Evolutionary conservation across 2,113 vertebrate species (phyloP).

Genomic region (Thymallus thymallus): DNA sequence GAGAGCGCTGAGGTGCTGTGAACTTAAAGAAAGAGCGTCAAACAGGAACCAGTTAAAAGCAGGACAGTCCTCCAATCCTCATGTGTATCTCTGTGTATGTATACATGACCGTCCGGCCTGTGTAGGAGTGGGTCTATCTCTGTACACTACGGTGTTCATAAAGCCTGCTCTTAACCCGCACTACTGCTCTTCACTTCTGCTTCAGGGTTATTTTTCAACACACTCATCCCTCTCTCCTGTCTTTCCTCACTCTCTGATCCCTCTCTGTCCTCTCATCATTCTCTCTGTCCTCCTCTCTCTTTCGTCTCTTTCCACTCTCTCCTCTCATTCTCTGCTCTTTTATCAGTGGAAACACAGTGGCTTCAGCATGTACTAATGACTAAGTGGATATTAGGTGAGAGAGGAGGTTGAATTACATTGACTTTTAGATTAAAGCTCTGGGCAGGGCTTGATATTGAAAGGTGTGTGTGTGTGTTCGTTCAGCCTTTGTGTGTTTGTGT

Average conservation of each 20-base stretch:
- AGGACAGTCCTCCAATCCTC: no score
- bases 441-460: conserved; percentile 45
- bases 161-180: no score
- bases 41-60: no score
- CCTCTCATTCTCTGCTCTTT: neutral
- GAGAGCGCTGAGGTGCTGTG: neutral
- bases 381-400: conserved; percentile 35
- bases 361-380: conserved; percentile 22
- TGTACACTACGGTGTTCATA: neutral
- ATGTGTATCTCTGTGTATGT: no score
- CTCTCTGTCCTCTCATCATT: neutral
- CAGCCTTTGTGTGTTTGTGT: neutral
- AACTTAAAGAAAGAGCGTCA: no score
- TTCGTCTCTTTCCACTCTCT: neutral
- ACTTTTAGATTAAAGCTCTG: conserved; percentile 56
- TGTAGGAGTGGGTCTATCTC: neutral
- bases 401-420: conserved; percentile 50
- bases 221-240: conserved; percentile 5
- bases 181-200: no score
- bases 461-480: neutral
- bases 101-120: neutral
- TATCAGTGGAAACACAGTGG: no score
- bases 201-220: conserved; percentile 1
- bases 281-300: conserved; percentile 2
- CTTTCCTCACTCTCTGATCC: conserved; percentile 1